Base-by-base conservation (phyloP, 2,888 invertebrate species). In the Pristionchus maxplancki region DNA sequence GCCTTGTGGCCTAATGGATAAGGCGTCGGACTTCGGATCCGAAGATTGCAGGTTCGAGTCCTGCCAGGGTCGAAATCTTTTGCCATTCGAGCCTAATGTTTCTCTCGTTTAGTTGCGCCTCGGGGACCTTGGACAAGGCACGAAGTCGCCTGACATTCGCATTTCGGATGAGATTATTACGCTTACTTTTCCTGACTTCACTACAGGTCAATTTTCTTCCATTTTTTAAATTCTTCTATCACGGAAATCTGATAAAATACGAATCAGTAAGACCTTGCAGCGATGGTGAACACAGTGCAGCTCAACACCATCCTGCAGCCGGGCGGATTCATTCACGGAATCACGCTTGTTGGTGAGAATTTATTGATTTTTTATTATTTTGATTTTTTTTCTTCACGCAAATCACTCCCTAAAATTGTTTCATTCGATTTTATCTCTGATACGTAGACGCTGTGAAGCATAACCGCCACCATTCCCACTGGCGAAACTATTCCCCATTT, bases 21-120 rank as follows among this genome's bases (percentile, higher is more conserved):
- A 93, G 93, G 93, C 93, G 93, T 93, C 93, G 93, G 93, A 93
- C 93, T 93, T 93, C 93, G 92, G 92, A 93, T 93, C 91, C 91
- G 91, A 91, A 91, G 91, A 91, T 89, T 91, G 91, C 89, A 90
- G 91, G 91, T 90, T 90, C 90, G 90, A 90, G 91, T 91, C 90
- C 91, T 89, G 89, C 90, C 89, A 89, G 89, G 89, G 89, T 89
- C 89, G 88, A 88, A 88, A 88, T 87, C 0, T 53, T 58, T 58
- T 34, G 37, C 20, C 24, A 1, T 44, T 48, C 0, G 28, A 44
- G 17, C 40, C 0, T 17, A 20, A 34, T 40, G 20, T 3, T 37
- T 31, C 24, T 9, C 34, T 6, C 34, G 40, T 86, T 28, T 28
- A 86, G 86, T 11, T 86, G 1, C 71, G 50, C 4, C 87, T 87